A percentile compares a stretch with the other conserved stretches of the same genome.
These are phyloP conservation scores for Drosophila bifasciata DNA, from an alignment of 1,140 invertebrate genomes.

Conservation along the genomic window DNA sequence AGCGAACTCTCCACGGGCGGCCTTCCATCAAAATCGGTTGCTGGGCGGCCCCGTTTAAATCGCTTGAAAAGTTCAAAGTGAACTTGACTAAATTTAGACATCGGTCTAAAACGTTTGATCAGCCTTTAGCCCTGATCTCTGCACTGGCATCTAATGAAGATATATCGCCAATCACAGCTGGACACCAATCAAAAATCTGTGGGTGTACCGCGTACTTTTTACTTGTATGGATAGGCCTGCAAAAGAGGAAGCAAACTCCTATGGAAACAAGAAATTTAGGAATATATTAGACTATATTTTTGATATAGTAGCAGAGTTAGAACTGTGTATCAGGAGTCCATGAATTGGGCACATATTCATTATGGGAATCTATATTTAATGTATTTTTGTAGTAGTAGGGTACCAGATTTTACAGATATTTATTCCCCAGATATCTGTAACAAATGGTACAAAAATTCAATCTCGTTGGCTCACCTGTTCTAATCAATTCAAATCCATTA, in stretches of 20 bases:
- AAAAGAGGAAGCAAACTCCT: conserved; percentile 2
- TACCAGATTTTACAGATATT: no score
- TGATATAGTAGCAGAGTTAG: not conserved
- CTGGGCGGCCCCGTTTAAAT: conserved; percentile 56
- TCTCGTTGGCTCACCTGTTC: no score
- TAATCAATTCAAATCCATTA: no score
- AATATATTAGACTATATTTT: not conserved
- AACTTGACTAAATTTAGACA: conserved; percentile 51
- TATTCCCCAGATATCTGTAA: no score
- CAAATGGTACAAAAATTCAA: no score
- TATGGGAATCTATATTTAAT: no score
- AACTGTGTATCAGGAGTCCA: no score
- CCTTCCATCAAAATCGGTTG: conserved; percentile 50
- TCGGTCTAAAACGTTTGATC: conserved; percentile 38
- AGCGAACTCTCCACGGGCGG: conserved; percentile 5
- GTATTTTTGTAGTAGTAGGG: no score
- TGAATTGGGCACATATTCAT: no score
- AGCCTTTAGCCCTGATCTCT: conserved; percentile 10
- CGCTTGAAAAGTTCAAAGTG: conserved; percentile 63
- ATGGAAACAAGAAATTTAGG: no score
- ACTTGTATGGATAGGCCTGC: not conserved
- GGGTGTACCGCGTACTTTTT: conserved; percentile 14
- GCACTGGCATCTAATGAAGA: conserved; percentile 46
- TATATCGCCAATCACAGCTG: conserved; percentile 48
- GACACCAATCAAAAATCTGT: conserved; percentile 31